Base-by-base conservation (phyloP, 1,140 invertebrate species). In the Littorina saxatilis region DNA sequence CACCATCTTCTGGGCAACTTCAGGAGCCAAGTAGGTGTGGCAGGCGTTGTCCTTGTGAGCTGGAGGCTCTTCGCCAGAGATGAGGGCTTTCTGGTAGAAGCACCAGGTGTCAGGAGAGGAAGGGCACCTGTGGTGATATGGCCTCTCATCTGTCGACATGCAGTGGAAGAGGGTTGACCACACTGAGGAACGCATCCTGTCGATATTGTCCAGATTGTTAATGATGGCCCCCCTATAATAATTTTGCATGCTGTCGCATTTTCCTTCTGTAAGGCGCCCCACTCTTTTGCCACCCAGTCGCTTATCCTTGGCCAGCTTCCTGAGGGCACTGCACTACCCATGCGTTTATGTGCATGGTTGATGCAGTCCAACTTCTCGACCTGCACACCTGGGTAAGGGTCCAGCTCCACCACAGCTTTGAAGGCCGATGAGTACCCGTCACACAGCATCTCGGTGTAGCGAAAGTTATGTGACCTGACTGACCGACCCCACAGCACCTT, bases 61-160 rank as follows among this genome's bases (percentile, higher is more conserved):
- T 27, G 39, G 50, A 13, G 66, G 74, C 32, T 20, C 23, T 23
- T 66, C 17, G 7, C 72, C 77, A 1, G 2, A 13, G n/a, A 78
- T 58, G 11, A 76, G 0, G n/a, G 77, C 78, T 37, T 50, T 75
- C 1, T 80, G 61, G 72, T 66, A 83, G 43, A 83, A 83, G 55
- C 82, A 83, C 78, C 82, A 83, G 20, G 77, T 75, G 3, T 32
- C 29, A 1, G 29, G 17, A 23, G 52, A 77, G 17, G 43, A 20
- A 32, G 78, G 82, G 58, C 82, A 83, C 20, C 50, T 15, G 7
- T 37, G 39, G 29, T 80, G 70, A 4, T 76, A 29, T 35, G 70
- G 76, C 1, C 55, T 40, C 9, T 79, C 76, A 73, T 79, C 52
- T 1, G 66, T 79, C 1, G 68, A 79, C 1, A 27, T 50, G 47